Conservation (phyloP, 2,113 vertebrate genomes). For the Sturnira hondurensis region DNA sequence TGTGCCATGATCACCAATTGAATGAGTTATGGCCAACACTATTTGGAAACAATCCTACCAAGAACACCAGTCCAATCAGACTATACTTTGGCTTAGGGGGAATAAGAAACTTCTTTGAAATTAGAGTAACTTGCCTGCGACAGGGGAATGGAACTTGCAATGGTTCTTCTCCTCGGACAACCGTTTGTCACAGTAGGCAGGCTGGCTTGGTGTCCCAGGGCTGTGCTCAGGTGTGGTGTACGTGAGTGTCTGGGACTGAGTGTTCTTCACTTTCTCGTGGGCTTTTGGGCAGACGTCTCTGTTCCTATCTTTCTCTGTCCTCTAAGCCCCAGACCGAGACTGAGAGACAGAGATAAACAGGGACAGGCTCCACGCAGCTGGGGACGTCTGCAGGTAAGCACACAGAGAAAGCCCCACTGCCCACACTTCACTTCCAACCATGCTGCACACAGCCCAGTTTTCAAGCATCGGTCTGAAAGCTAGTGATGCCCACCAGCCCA, state of each 20-base stretch:
- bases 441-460: background rate
- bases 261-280: background rate
- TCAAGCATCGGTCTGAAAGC: background rate
- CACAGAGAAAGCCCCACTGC: too few species aligned
- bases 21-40: background rate
- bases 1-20: too few species aligned
- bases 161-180: background rate
- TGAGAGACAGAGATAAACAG: background rate
- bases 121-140: background rate
- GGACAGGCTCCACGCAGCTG: background rate
- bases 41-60: background rate
- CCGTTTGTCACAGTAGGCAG: background rate
- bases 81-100: background rate
- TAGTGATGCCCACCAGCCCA: background rate
- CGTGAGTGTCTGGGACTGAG: background rate
- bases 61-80: background rate
- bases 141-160: background rate
- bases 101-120: background rate
- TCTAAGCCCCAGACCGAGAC: background rate
- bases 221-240: background rate
- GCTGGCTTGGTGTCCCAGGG: background rate
- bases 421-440: background rate
- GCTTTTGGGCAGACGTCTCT: background rate
- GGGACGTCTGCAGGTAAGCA: background rate
- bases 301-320: background rate